Evolutionary conservation across 2,888 invertebrate genomes (phyloP).

Genomic region (Ferdinandea cuprea): DNA sequence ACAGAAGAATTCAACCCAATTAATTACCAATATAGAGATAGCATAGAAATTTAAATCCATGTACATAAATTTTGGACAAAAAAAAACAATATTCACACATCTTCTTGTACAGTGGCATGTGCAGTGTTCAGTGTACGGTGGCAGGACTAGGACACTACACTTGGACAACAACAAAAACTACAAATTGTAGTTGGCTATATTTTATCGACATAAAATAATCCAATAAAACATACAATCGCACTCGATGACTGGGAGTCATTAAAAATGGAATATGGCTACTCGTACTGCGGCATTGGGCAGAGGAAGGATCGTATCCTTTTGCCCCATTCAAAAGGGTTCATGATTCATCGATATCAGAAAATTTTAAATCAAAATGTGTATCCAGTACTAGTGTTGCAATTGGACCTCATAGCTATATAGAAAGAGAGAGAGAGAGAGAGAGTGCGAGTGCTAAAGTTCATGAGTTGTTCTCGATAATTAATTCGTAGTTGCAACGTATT

Average conservation of each 20-base stretch:
- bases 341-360: slow-evolving; percentile 23
- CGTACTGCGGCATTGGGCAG: not conserved
- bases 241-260: slow-evolving; percentile 58
- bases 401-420: not conserved
- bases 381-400: not conserved
- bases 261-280: not conserved
- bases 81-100: slow-evolving; percentile 4
- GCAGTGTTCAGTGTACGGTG: too few relatives aligned
- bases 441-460: slow-evolving; percentile 50
- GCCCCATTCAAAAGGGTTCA: not conserved
- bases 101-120: not conserved
- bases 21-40: slow-evolving; percentile 34
- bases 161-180: too few relatives aligned
- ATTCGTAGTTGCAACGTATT: slow-evolving; percentile 33
- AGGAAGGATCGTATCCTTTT: not conserved
- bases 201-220: slow-evolving; percentile 56
- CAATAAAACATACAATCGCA: slow-evolving; percentile 59
- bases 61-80: not conserved
- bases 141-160: too few relatives aligned
- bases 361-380: slow-evolving; percentile 33
- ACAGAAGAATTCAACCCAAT: slow-evolving; percentile 15
- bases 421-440: not conserved
- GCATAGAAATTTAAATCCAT: slow-evolving; percentile 23
- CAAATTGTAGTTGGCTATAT: not conserved
- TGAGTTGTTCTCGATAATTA: slow-evolving; percentile 67